phyloP scores from a whole-genome alignment of 2,888 invertebrate species.

The Cerastis rubricosa region DNA sequence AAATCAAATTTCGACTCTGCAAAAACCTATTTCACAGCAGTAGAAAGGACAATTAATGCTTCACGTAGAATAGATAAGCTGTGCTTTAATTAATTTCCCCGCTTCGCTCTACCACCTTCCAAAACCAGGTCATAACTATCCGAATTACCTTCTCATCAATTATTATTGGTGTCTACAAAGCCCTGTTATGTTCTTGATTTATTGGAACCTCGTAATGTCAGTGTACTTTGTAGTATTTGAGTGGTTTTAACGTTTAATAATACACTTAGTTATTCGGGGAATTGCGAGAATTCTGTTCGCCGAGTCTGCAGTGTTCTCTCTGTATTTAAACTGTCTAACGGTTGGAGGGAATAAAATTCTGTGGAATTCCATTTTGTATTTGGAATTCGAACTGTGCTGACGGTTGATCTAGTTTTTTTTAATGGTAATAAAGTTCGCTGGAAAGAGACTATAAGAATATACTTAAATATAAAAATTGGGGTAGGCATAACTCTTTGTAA shows the following conservation, averaged over 20 bases:
- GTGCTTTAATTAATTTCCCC: background rate
- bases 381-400: constrained; percentile 4
- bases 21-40: background rate
- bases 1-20: background rate
- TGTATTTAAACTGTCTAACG: constrained; percentile 26
- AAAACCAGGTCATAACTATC: constrained; percentile 46
- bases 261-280: constrained; percentile 37
- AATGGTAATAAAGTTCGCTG: background rate
- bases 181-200: constrained; percentile 52
- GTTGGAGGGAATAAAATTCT: constrained; percentile 4
- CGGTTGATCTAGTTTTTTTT: constrained; percentile 17
- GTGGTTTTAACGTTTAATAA: constrained; percentile 34
- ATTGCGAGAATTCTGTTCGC: constrained; percentile 27
- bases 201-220: constrained; percentile 36
- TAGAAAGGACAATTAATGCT: background rate
- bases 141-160: constrained; percentile 44
- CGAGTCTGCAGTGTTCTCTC: background rate
- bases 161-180: constrained; percentile 51
- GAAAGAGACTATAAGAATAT: background rate
- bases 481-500: background rate
- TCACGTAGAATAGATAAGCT: background rate
- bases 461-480: background rate
- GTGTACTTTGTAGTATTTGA: constrained; percentile 25
- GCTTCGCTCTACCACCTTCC: background rate
- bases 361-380: constrained; percentile 36